Percentiles rank a stretch among this genome's conserved stretches.
Evolutionary conservation across 2,797 vertebrate species (phyloP).

Genomic region (Huso huso): DNA sequence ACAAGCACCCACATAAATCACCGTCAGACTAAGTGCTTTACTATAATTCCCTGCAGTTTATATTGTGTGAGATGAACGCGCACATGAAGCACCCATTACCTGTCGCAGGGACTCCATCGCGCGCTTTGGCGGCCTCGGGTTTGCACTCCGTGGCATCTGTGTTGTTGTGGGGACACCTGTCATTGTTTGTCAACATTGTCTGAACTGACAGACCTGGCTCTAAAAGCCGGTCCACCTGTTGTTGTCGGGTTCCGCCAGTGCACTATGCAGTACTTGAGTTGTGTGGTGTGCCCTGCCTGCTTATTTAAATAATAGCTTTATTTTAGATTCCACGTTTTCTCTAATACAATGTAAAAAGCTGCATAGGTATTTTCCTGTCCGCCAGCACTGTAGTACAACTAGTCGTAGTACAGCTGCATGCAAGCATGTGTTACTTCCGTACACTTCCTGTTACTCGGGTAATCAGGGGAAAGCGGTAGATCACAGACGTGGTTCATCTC

Average conservation of each 20-base stretch:
- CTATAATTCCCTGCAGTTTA: too few species aligned
- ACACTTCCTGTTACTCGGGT: slow-evolving; percentile 40
- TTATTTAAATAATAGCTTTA: too few species aligned
- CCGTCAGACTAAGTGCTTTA: too few species aligned
- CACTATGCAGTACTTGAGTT: too few species aligned
- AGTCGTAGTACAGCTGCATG: slow-evolving; percentile 20
- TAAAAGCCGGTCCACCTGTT: slow-evolving; percentile 32
- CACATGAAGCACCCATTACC: slow-evolving; percentile 45
- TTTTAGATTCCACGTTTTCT: too few species aligned
- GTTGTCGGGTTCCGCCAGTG: neutral
- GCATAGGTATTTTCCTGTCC: neutral
- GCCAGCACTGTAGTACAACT: slow-evolving; percentile 22
- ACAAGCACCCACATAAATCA: too few species aligned
- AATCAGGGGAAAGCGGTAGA: slow-evolving; percentile 29
- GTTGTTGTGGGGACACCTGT: slow-evolving; percentile 20
- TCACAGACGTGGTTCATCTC: slow-evolving; percentile 16
- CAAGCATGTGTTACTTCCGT: slow-evolving; percentile 59
- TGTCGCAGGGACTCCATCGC: slow-evolving; percentile 81
- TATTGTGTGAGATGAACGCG: too few species aligned
- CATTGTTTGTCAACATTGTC: slow-evolving; percentile 29
- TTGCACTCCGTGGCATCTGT: slow-evolving; percentile 24
- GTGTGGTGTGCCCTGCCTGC: too few species aligned
- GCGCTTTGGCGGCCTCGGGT: slow-evolving; percentile 55
- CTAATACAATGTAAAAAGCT: too few species aligned
- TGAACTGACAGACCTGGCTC: slow-evolving; percentile 25